These are phyloP conservation scores for Papilio protenor DNA, from an alignment of 2,888 invertebrate species.

Conservation along the genomic window DNA sequence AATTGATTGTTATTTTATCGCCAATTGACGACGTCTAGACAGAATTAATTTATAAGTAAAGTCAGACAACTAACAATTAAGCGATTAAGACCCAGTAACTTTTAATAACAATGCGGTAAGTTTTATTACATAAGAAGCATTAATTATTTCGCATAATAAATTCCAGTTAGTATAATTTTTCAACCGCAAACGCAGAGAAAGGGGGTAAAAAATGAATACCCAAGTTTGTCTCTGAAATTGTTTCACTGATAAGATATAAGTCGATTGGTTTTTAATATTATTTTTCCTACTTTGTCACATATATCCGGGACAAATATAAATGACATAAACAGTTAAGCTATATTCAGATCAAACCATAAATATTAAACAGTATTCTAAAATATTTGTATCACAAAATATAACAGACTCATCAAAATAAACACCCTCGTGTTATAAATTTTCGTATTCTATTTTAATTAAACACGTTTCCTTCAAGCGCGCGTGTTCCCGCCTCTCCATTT, in stretches of 20 bases:
- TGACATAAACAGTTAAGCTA: not conserved
- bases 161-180: not conserved
- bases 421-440: constrained; percentile 51
- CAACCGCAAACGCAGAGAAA: too few species aligned
- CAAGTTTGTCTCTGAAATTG: not conserved
- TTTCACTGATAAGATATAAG: not conserved
- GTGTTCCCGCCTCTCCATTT: constrained; percentile 66
- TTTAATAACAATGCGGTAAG: constrained; percentile 13
- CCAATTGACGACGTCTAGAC: constrained; percentile 36
- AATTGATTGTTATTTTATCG: constrained; percentile 24
- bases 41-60: constrained; percentile 35
- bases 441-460: constrained; percentile 53
- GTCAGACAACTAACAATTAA: constrained; percentile 18
- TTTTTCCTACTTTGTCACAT: not conserved
- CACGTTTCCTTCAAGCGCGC: constrained; percentile 50
- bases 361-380: not conserved
- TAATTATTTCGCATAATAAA: not conserved
- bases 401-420: constrained; percentile 34
- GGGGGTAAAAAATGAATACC: too few species aligned
- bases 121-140: not conserved
- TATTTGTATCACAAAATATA: constrained; percentile 10
- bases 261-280: not conserved
- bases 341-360: not conserved
- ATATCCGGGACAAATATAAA: not conserved
- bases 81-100: constrained; percentile 10